Evolutionary conservation across 2,797 vertebrate species (phyloP).

Genomic region (Hippoglossus hippoglossus): DNA sequence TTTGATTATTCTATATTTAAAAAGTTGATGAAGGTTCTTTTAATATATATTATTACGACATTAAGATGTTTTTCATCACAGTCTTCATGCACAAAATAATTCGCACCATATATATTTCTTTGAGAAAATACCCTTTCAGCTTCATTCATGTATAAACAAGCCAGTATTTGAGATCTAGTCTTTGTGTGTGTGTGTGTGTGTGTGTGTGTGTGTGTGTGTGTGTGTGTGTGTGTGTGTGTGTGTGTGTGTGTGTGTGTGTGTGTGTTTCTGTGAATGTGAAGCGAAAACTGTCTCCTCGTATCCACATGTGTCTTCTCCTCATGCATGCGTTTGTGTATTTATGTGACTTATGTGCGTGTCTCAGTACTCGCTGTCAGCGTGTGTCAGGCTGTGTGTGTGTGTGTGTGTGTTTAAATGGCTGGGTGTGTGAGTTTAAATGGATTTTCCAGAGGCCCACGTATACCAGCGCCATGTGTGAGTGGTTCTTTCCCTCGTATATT

Average conservation of each 20-base stretch:
- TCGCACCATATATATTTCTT: not conserved
- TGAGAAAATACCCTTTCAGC: not conserved
- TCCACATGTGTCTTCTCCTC: constrained; percentile 43
- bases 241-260: too few relatives aligned
- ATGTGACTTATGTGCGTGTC: constrained; percentile 50
- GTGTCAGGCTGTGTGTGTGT: constrained; percentile 39
- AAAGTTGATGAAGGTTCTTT: not conserved
- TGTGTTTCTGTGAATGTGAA: too few relatives aligned
- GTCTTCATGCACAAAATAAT: not conserved
- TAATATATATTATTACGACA: not conserved
- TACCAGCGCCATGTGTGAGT: constrained; percentile 73
- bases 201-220: constrained; percentile 5
- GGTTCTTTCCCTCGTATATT: constrained; percentile 70
- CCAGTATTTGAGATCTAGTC: not conserved
- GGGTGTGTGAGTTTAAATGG: constrained; percentile 58
- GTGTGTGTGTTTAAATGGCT: constrained; percentile 27
- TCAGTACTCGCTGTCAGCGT: constrained; percentile 45
- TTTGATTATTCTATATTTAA: not conserved
- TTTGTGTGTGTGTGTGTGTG: constrained; percentile 3
- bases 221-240: too few relatives aligned
- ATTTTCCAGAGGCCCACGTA: constrained; percentile 74
- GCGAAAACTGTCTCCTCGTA: constrained; percentile 1
- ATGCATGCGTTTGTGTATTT: constrained; percentile 51
- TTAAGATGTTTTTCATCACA: not conserved
- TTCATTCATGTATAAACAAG: constrained; percentile 9